phyloP scores from a whole-genome alignment of 2,797 vertebrate genomes.

The Setipinna tenuifilis region DNA sequence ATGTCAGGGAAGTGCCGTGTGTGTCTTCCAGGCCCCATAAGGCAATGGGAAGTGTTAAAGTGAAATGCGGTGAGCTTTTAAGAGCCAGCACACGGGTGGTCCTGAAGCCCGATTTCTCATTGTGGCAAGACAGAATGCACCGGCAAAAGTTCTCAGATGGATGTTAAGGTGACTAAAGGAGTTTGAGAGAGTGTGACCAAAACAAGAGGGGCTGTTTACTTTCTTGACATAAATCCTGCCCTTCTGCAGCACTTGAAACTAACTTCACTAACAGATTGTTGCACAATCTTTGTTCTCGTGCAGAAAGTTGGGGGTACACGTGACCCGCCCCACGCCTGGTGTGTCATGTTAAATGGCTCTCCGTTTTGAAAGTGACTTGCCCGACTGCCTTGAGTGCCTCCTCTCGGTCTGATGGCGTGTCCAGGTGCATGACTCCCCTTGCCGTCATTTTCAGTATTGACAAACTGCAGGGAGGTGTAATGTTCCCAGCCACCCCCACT shows the following conservation, averaged over 20 bases:
- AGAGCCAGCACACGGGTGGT: conserved; percentile 44
- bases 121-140: background rate
- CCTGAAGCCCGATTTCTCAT: background rate
- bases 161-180: background rate
- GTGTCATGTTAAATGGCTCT: conserved; percentile 4
- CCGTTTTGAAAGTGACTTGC: background rate
- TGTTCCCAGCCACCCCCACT: background rate
- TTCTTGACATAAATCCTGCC: background rate
- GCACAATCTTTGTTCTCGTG: background rate
- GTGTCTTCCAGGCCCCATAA: conserved; percentile 65
- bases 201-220: background rate
- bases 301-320: background rate
- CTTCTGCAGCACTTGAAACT: background rate
- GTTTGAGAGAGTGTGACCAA: background rate
- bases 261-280: background rate
- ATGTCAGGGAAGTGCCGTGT: conserved; percentile 64
- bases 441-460: conserved; percentile 65
- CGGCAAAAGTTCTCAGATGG: background rate
- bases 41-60: conserved; percentile 71
- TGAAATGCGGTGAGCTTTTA: conserved; percentile 61
- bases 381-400: background rate
- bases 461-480: conserved; percentile 55
- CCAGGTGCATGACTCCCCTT: conserved; percentile 62
- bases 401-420: conserved; percentile 30
- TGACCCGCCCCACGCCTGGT: background rate